These are phyloP conservation scores for Drosophila takahashii DNA, from an alignment of 1,140 invertebrate species.

Conservation along the genomic window DNA sequence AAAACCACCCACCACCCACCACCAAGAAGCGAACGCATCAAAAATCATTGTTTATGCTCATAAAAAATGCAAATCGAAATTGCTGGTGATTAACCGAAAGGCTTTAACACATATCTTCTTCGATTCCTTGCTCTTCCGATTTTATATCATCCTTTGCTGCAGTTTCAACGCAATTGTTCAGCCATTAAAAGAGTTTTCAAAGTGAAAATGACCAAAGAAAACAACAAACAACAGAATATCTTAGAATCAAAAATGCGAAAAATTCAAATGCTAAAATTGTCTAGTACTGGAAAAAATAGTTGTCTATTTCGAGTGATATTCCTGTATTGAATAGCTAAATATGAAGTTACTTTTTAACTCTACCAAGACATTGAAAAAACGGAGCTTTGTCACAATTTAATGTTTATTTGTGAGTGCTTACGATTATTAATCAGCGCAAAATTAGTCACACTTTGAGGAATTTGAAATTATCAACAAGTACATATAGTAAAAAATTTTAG, in stretches of 20 bases:
- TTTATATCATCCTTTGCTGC: background rate
- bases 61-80: slow-evolving; percentile 33
- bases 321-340: too few relatives aligned
- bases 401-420: too few relatives aligned
- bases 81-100: slow-evolving; percentile 19
- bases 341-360: too few relatives aligned
- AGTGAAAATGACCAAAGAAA: slow-evolving; percentile 26
- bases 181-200: slow-evolving; percentile 20
- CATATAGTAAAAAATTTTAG: background rate
- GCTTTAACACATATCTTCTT: slow-evolving; percentile 7
- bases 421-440: background rate
- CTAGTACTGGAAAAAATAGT: background rate
- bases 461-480: background rate
- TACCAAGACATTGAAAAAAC: too few relatives aligned
- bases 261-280: background rate
- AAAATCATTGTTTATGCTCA: slow-evolving; percentile 35
- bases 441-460: background rate
- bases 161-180: slow-evolving; percentile 9
- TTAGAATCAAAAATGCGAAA: background rate
- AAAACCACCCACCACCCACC: slow-evolving; percentile 24
- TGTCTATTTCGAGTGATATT: background rate
- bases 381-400: too few relatives aligned
- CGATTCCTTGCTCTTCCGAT: slow-evolving; percentile 1
- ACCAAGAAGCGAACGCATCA: slow-evolving; percentile 27
- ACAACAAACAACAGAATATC: background rate